Conservation (phyloP, 2,888 invertebrate species). For the Parnassius orleans region DNA sequence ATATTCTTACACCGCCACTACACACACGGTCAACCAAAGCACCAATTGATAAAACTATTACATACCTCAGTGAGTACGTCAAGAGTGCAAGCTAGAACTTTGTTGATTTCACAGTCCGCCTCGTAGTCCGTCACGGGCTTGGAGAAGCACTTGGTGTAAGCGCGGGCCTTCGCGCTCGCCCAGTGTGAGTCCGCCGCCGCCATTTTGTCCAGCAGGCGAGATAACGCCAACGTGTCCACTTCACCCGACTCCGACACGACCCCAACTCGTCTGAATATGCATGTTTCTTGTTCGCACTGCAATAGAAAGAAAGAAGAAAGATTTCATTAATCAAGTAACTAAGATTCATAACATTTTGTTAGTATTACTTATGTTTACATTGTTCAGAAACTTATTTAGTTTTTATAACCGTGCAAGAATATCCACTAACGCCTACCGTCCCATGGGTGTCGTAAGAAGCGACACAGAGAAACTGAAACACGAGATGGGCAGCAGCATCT, state of each 20-base stretch:
- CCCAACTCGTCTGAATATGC: conserved; percentile 58
- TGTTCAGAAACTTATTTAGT: too few species aligned
- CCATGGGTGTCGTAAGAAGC: too few species aligned
- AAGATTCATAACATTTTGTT: too few species aligned
- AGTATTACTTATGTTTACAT: too few species aligned
- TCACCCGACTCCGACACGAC: conserved; percentile 45
- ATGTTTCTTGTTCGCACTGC: conserved; percentile 62
- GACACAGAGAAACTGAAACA: too few species aligned
- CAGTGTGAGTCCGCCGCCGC: conserved; percentile 50
- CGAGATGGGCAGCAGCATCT: too few species aligned
- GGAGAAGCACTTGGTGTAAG: conserved; percentile 56
- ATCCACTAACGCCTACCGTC: too few species aligned
- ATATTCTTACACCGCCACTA: too few species aligned
- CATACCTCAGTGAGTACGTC: conserved; percentile 68
- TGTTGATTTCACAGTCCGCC: conserved; percentile 60
- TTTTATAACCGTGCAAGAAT: too few species aligned
- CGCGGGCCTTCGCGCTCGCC: conserved; percentile 58
- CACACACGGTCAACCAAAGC: too few species aligned
- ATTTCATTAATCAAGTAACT: too few species aligned
- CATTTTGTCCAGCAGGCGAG: conserved; percentile 57
- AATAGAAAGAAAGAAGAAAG: too few species aligned
- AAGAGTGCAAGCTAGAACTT: conserved; percentile 58
- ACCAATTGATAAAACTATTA: neutral
- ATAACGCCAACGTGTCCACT: conserved; percentile 52
- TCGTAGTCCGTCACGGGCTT: conserved; percentile 46